These are phyloP conservation scores for Eonycteris spelaea DNA, from an alignment of 2,113 vertebrate genomes.

Conservation along the genomic window DNA sequence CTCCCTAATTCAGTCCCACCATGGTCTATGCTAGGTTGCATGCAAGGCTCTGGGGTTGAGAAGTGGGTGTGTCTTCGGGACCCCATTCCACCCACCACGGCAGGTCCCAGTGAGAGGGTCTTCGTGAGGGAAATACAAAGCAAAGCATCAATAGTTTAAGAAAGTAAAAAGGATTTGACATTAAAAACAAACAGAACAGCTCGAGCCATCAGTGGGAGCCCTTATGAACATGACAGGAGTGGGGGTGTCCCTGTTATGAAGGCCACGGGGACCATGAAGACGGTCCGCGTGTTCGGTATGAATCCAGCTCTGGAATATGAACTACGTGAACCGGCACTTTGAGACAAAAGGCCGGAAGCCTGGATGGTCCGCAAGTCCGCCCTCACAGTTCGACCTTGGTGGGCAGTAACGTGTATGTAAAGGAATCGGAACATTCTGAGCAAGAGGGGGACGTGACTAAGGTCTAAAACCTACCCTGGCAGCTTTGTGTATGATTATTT, in stretches of 20 bases:
- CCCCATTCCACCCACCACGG: background rate
- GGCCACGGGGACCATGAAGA: too few species aligned
- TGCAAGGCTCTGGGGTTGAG: background rate
- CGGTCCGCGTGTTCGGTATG: too few species aligned
- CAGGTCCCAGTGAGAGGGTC: background rate
- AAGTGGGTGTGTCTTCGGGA: accelerated
- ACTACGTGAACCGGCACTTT: background rate
- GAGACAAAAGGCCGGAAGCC: background rate
- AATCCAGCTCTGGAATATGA: background rate
- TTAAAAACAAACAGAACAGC: background rate
- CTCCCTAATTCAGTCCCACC: too few species aligned
- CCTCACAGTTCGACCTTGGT: background rate
- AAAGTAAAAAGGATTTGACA: background rate
- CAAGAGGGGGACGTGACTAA: background rate
- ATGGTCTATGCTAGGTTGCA: too few species aligned
- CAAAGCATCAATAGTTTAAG: background rate
- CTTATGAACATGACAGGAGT: too few species aligned
- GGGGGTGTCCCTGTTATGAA: too few species aligned
- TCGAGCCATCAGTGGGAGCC: too few species aligned
- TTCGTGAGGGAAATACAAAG: too few species aligned
- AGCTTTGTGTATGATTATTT: background rate
- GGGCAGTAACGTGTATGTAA: background rate
- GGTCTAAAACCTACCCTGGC: background rate
- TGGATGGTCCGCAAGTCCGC: background rate
- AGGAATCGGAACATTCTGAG: background rate